Conservation (phyloP, 1,140 invertebrate species). For the Brachionus rotundiformis region DNA sequence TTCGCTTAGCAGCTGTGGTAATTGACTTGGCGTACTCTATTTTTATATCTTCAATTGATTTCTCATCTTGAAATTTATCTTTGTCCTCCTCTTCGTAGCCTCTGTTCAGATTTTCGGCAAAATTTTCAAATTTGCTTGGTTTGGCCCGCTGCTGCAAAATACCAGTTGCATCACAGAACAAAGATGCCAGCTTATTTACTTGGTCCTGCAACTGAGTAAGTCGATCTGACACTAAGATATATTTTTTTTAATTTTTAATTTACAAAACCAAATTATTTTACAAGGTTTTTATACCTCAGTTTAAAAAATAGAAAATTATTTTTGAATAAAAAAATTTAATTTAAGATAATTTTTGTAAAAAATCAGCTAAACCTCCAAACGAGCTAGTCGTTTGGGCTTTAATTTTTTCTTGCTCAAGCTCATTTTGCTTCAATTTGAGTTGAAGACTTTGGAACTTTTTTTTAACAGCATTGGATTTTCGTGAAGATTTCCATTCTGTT, state of each 20-base stretch:
- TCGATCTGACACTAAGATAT: conserved; percentile 39
- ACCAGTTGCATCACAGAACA: conserved; percentile 52
- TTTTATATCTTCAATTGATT: conserved; percentile 49
- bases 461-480: not conserved
- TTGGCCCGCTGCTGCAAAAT: conserved; percentile 40
- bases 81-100: conserved; percentile 2
- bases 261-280: not conserved
- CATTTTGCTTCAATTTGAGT: conserved; percentile 42
- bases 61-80: conserved; percentile 39
- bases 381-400: conserved; percentile 20
- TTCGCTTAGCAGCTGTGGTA: conserved; percentile 12
- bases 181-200: conserved; percentile 40
- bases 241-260: not conserved
- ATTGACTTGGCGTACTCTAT: conserved; percentile 19
- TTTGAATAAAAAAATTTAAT: conserved; percentile 23
- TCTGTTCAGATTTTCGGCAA: conserved; percentile 46
- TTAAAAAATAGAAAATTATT: not conserved
- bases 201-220: conserved; percentile 46
- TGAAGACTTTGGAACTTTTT: conserved; percentile 46
- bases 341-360: conserved; percentile 50
- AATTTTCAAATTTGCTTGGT: conserved; percentile 50
- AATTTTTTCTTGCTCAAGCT: not conserved
- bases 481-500: not conserved
- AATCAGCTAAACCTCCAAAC: conserved; percentile 38
- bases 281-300: not conserved